Conservation (phyloP, 2,888 invertebrate genomes). For the Platycnemis pennipes region DNA sequence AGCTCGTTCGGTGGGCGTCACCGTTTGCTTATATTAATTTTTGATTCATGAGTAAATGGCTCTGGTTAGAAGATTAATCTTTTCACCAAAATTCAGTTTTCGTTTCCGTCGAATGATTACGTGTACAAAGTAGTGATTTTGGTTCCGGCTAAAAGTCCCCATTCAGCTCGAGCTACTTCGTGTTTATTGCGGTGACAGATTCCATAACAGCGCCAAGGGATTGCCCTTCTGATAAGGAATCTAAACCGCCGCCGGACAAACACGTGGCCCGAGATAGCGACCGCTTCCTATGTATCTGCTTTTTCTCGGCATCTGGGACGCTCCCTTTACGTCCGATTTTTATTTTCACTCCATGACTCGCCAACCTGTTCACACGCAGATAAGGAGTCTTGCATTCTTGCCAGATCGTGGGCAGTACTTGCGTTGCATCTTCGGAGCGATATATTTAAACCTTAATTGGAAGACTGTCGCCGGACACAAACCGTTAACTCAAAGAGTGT, state of each 20-base stretch:
- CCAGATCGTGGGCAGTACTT: not conserved
- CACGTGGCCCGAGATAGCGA: not conserved
- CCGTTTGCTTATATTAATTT: too few relatives aligned
- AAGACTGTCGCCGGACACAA: not conserved
- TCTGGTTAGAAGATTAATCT: too few relatives aligned
- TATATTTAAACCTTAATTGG: not conserved
- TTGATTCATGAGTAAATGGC: too few relatives aligned
- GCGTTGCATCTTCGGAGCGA: not conserved
- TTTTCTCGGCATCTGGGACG: not conserved
- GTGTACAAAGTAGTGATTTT: too few relatives aligned
- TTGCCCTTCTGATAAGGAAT: not conserved
- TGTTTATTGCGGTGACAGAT: too few relatives aligned
- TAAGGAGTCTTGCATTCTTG: not conserved
- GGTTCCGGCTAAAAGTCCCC: too few relatives aligned
- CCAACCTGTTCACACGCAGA: constrained; percentile 16
- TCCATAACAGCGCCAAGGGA: not conserved
- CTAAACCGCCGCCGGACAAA: not conserved
- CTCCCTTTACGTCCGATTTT: not conserved
- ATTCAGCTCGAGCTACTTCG: too few relatives aligned
- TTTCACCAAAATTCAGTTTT: too few relatives aligned
- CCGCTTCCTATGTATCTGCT: not conserved
- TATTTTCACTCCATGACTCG: not conserved
- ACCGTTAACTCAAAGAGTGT: too few relatives aligned
- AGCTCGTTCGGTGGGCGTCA: too few relatives aligned
- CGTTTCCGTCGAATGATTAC: too few relatives aligned